Base-by-base conservation (phyloP, 1,140 invertebrate genomes). In the Drosophila leontia region DNA sequence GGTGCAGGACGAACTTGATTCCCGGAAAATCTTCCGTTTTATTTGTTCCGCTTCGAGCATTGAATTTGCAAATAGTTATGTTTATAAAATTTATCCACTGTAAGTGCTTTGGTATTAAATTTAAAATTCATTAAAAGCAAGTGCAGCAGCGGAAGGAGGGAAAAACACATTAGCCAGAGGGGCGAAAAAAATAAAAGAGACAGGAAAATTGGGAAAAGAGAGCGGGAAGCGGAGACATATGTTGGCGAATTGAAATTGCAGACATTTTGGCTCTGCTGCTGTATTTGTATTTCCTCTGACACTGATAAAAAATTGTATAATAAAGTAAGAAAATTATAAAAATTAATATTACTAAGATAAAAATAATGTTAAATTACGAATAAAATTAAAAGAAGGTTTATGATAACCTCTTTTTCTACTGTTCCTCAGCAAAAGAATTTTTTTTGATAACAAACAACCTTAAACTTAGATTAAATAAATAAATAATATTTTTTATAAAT, bases 61-160 rank as follows among this genome's bases (percentile, higher is more conserved):
- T 71, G 69, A 75, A 87, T 79, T 74, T 69, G 65, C 39, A 68
- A 70, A 79, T 88, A 80, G 76, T 78, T 75, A 71, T 57, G 74
- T 74, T 80, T 87, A 78, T 88, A 80, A 71, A 78, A 80, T 80
- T 80, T 63, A 55, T 55, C 55, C 55, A 17, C 32, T 45, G 59
- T 29, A 63, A 74, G 64, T 58, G 47, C 60, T 35, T 45, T 3
- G 17, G 37, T 29, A 78, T 44, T 47, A 53, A 75, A 88, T 87
- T 87, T 87, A 87, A 87, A 87, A 87, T 87, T 87, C 77, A 87
- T 87, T 87, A 87, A 87, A 87, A 26, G 17, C 37, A 88, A 68
- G 50, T 44, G n/a, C 57, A 35, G 17, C 50, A 17, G n/a, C 26
- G 0, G 15, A 15, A 2, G 3, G 48, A 37, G 42, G 6, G n/a